Conservation (phyloP, 2,888 invertebrate genomes). For the Lycia hirtaria region DNA sequence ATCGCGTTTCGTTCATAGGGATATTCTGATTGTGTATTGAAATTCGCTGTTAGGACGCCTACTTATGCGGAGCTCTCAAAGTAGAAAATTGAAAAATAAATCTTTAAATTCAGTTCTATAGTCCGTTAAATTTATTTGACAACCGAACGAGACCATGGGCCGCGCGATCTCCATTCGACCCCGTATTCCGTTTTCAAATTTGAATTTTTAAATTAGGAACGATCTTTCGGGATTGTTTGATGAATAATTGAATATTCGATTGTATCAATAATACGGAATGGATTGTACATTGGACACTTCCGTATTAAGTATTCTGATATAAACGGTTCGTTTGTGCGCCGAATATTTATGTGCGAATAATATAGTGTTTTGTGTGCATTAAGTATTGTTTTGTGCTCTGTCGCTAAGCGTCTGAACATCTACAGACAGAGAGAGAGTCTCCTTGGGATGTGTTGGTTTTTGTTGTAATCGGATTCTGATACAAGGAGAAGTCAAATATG, state of each 20-base stretch:
- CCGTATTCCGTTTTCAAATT: conserved; percentile 19
- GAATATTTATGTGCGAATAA: conserved; percentile 4
- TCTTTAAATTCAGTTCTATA: conserved; percentile 22
- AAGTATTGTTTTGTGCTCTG: too few species aligned
- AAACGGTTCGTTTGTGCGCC: conserved; percentile 5
- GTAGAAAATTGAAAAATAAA: not conserved
- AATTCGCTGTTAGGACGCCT: not conserved
- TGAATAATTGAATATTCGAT: conserved; percentile 35
- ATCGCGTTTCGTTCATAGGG: too few species aligned
- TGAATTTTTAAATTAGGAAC: conserved; percentile 18
- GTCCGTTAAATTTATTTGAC: conserved; percentile 51
- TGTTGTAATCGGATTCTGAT: too few species aligned
- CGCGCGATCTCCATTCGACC: conserved; percentile 4
- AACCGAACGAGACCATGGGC: conserved; percentile 39
- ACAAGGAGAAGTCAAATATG: too few species aligned
- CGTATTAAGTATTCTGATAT: conserved; percentile 20
- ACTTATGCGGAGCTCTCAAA: not conserved
- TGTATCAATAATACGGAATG: conserved; percentile 16
- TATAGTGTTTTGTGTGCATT: too few species aligned
- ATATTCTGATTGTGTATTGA: too few species aligned
- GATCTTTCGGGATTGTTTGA: conserved; percentile 20
- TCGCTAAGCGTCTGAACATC: too few species aligned
- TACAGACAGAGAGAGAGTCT: too few species aligned
- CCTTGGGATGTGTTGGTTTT: too few species aligned
- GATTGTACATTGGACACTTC: conserved; percentile 10